A percentile compares a stretch with the other conserved stretches of the same genome.
Conservation (phyloP, 2,888 invertebrate genomes). For the Epinotia nisella region DNA sequence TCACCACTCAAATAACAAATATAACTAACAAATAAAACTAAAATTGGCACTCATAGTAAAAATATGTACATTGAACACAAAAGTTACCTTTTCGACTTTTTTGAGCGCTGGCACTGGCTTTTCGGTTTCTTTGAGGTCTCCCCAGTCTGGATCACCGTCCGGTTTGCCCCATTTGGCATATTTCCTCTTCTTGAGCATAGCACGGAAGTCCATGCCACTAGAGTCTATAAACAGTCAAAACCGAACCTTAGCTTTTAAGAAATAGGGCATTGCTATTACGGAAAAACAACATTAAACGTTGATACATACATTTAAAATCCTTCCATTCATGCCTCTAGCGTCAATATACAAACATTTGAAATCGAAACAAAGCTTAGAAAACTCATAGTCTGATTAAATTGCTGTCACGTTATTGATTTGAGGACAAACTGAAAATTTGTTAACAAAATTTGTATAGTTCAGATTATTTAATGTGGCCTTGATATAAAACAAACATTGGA, state of each 20-base stretch:
- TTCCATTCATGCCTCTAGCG: no score
- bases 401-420: no score
- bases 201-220: constrained; percentile 99
- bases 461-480: no score
- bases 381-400: no score
- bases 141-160: constrained; percentile 96
- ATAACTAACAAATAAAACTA: not conserved
- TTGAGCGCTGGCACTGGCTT: constrained; percentile 94
- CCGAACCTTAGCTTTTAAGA: not conserved
- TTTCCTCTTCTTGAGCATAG: constrained; percentile 98
- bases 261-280: not conserved
- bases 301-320: no score
- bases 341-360: no score
- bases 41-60: not conserved
- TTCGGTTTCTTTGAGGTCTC: constrained; percentile 95
- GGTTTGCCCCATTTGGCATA: constrained; percentile 97
- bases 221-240: constrained; percentile 87
- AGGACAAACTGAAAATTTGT: no score
- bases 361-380: no score
- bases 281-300: no score
- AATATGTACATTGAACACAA: constrained; percentile 29
- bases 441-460: no score
- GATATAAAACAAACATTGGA: no score
- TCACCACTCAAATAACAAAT: constrained; percentile 64
- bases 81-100: constrained; percentile 96